phyloP scores from a whole-genome alignment of 2,113 vertebrate species.

The Oncorhynchus nerka region DNA sequence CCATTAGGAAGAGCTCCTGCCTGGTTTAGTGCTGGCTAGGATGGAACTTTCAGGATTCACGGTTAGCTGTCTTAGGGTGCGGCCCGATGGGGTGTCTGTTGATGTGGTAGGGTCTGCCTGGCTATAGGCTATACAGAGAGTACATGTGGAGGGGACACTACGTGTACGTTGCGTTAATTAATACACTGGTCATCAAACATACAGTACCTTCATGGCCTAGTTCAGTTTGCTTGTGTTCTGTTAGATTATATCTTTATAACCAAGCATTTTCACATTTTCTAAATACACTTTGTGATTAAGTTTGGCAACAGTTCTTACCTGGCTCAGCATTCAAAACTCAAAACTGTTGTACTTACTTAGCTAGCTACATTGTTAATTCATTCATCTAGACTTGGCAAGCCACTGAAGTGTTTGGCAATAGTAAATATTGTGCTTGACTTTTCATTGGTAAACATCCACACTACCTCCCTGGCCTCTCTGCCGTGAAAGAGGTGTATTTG shows the following conservation, averaged over 20 bases:
- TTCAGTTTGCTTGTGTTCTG: too few relatives aligned
- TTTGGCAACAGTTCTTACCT: neutral
- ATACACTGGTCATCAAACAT: too few relatives aligned
- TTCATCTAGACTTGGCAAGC: slow-evolving; percentile 20
- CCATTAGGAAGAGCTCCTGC: neutral
- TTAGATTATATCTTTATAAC: too few relatives aligned
- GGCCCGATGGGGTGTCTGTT: neutral
- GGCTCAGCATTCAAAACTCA: neutral
- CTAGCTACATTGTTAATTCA: slow-evolving; percentile 27
- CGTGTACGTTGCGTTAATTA: neutral
- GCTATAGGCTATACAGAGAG: too few relatives aligned
- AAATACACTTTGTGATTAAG: neutral
- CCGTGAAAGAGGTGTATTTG: slow-evolving; percentile 53
- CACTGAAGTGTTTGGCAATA: slow-evolving; percentile 16
- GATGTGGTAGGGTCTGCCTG: too few relatives aligned
- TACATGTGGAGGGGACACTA: neutral
- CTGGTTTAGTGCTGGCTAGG: neutral
- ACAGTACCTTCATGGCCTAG: too few relatives aligned
- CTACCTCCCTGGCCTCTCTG: slow-evolving; percentile 40
- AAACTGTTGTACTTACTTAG: slow-evolving; percentile 10
- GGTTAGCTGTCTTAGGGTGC: neutral
- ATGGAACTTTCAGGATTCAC: neutral
- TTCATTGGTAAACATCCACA: slow-evolving; percentile 55
- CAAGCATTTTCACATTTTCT: neutral
- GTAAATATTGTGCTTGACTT: slow-evolving; percentile 23